These are phyloP conservation scores for Anguilla megastoma DNA, from an alignment of 2,797 vertebrate genomes.

Conservation along the genomic window DNA sequence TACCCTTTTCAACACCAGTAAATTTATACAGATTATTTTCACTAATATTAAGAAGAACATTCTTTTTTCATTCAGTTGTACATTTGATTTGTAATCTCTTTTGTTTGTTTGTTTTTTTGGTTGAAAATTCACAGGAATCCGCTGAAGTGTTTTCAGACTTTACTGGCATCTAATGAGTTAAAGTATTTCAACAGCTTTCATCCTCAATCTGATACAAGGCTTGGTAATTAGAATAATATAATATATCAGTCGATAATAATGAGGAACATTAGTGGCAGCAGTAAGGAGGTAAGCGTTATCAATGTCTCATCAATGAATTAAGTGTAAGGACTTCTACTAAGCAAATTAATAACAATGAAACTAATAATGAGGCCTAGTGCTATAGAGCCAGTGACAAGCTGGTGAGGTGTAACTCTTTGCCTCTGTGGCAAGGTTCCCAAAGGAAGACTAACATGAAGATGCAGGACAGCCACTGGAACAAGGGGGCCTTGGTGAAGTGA, in stretches of 20 bases:
- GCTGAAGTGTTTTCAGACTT: not conserved
- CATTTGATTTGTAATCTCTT: too few species aligned
- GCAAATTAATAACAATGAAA: not conserved
- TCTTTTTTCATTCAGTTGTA: too few species aligned
- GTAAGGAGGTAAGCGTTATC: not conserved
- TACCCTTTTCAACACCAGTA: too few species aligned
- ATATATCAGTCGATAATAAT: not conserved
- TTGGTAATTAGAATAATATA: not conserved
- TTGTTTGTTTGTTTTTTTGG: too few species aligned
- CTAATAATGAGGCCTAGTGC: not conserved
- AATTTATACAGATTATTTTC: too few species aligned
- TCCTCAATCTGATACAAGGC: not conserved
- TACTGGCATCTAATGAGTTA: not conserved
- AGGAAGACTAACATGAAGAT: not conserved
- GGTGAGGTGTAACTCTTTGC: not conserved
- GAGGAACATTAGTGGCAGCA: not conserved
- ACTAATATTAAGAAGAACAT: too few species aligned
- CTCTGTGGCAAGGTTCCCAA: not conserved
- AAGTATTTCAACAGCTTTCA: not conserved
- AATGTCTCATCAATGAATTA: not conserved
- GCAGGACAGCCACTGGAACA: not conserved
- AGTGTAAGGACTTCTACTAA: not conserved
- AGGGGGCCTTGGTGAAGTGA: slow-evolving; percentile 5
- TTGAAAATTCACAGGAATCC: too few species aligned
- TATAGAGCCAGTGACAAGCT: not conserved